Percentiles rank a stretch among this genome's conserved stretches.
Evolutionary conservation across 2,113 vertebrate genomes (phyloP).

Genomic region (Megaleporinus macrocephalus): DNA sequence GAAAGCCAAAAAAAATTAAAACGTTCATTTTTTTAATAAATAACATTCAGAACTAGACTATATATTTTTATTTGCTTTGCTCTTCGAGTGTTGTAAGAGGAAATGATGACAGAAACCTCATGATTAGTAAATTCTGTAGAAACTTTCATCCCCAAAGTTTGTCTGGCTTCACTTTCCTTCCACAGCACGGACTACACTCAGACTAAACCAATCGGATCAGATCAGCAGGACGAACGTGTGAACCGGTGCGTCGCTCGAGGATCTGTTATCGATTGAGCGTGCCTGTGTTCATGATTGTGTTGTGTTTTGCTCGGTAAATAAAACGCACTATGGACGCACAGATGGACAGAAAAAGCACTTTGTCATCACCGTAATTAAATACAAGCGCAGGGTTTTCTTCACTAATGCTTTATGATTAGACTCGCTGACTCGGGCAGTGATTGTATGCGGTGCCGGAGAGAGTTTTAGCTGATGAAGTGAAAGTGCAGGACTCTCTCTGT

Average conservation of each 20-base stretch:
- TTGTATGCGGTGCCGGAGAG: not conserved
- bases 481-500: constrained; percentile 1
- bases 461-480: not conserved
- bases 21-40: no score
- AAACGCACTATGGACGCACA: constrained; percentile 63
- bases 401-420: not conserved
- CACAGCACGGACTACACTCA: not conserved
- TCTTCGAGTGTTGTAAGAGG: no score
- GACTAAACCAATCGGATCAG: constrained; percentile 43
- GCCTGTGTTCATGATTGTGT: constrained; percentile 59
- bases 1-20: no score
- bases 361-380: constrained; percentile 49
- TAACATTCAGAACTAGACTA: no score
- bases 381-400: not conserved
- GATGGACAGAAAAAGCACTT: constrained; percentile 47
- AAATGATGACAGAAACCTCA: no score
- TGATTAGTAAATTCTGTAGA: not conserved
- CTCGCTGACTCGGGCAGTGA: not conserved
- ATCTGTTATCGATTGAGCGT: constrained; percentile 44
- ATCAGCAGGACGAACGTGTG: constrained; percentile 38
- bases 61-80: no score
- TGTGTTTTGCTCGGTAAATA: constrained; percentile 58
- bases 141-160: not conserved
- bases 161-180: constrained; percentile 39
- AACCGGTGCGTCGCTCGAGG: not conserved